Conservation (phyloP, 2,113 vertebrate genomes). For the Trinectes maculatus region DNA sequence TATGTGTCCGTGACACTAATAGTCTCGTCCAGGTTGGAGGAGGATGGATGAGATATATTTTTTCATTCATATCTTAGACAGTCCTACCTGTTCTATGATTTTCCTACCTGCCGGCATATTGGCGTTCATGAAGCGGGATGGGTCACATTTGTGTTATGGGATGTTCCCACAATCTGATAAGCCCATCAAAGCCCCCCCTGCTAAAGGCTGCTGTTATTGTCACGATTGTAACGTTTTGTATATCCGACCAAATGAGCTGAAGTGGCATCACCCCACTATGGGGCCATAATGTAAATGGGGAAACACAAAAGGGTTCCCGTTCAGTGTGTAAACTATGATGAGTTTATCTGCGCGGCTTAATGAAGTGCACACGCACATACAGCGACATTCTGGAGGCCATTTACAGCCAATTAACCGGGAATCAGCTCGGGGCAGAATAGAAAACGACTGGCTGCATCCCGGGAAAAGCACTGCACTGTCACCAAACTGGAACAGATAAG, state of each 20-base stretch:
- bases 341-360: constrained; percentile 66
- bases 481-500: constrained; percentile 50
- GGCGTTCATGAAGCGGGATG: neutral
- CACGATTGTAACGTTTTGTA: constrained; percentile 54
- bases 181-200: constrained; percentile 32
- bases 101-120: too few species aligned
- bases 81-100: neutral
- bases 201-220: constrained; percentile 35
- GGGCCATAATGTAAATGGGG: constrained; percentile 59
- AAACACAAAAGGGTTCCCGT: constrained; percentile 34
- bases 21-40: constrained; percentile 37
- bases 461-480: constrained; percentile 24
- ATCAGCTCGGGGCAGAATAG: constrained; percentile 56
- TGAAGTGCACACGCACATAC: constrained; percentile 58
- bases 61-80: constrained; percentile 50
- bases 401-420: constrained; percentile 67
- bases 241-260: constrained; percentile 67
- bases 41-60: constrained; percentile 12
- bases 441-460: constrained; percentile 58
- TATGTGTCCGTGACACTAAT: constrained; percentile 60
- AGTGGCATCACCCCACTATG: constrained; percentile 42
- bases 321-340: constrained; percentile 62
- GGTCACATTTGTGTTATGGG: constrained; percentile 23
- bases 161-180: constrained; percentile 42
- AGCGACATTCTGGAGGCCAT: constrained; percentile 49